Conservation (phyloP, 1,140 invertebrate genomes). For the roundworm (Caenorhabditis elegans) region DNA sequence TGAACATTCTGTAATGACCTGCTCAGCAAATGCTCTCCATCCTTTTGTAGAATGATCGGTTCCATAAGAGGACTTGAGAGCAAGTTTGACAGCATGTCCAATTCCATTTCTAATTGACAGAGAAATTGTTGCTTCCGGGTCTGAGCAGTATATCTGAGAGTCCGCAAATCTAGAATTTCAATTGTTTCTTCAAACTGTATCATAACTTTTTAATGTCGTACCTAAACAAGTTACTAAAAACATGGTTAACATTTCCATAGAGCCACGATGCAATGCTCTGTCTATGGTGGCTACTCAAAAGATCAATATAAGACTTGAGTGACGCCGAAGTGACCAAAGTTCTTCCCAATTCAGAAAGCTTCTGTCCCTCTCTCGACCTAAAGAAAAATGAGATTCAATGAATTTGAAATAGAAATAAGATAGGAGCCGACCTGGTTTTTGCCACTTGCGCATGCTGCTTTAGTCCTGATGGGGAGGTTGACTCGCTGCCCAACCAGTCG, state of each 20-base stretch:
- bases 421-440: slow-evolving; percentile 17
- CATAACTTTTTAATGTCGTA: too few relatives aligned
- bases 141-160: slow-evolving; percentile 41
- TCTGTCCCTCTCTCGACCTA: slow-evolving; percentile 39
- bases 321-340: slow-evolving; percentile 49
- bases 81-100: slow-evolving; percentile 48
- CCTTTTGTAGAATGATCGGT: slow-evolving; percentile 44
- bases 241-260: slow-evolving; percentile 45
- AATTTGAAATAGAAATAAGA: neutral
- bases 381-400: neutral
- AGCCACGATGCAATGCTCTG: slow-evolving; percentile 52
- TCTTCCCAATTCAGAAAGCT: slow-evolving; percentile 48
- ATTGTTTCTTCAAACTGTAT: neutral
- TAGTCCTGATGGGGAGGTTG: slow-evolving; percentile 6
- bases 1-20: neutral
- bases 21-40: slow-evolving; percentile 49
- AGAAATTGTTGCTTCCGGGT: slow-evolving; percentile 39
- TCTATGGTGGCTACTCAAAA: slow-evolving; percentile 49
- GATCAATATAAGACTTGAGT: slow-evolving; percentile 50
- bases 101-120: slow-evolving; percentile 47
- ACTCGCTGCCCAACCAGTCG: slow-evolving; percentile 49
- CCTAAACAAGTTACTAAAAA: slow-evolving; percentile 42
- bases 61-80: slow-evolving; percentile 45
- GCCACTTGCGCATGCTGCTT: slow-evolving; percentile 33
- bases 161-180: slow-evolving; percentile 41